Evolutionary conservation across 2,888 invertebrate species (phyloP), one percentile per base, ranked within the genome.

Genomic region (Orchestes rusci): DNA sequence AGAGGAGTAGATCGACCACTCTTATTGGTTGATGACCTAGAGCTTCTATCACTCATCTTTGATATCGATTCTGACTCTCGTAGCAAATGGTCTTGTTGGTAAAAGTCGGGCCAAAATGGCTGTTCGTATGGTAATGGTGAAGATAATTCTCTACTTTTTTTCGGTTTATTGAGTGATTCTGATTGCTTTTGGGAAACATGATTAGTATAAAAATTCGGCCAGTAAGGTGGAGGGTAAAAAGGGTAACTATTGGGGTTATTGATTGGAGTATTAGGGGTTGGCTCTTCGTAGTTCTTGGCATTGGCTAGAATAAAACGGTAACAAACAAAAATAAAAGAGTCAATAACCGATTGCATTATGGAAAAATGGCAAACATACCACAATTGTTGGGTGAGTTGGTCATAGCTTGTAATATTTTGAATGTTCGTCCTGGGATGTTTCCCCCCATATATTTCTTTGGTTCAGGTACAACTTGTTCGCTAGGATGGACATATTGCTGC

Each of bases 391-490:
- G 7, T 5, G 7, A 5, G 7, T 30, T 30, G 52, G 84, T 84
- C 84, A 85, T 84, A 38, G 82, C 82, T 68, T 88, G 86, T 43
- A 88, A 69, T 62, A 84, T 80, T 67, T 79, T 80, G 69, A 88
- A 88, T 29, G 85, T 83, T 64, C 83, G 76, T 53, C 85, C 85
- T 40, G 88, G 88, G 66, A 88, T 88, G 53, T 82, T 78, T 60
- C 82, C 79, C 42, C 87, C 87, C 59, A 76, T 82, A 61, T 84
- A 84, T 61, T 79, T 82, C 62, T 77, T 79, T 34, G 82, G 82
- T 62, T 82, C 82, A 49, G 71, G 75, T 40, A 73, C 79, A 48
- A 79, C 79, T 62, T 78, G 77, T 63, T 82, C 77, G 60, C 81
- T 81, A 34, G 82, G 76, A 52, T 79, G 82, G 44, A 81, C 62